These are phyloP conservation scores for Laothoe populi DNA, from an alignment of 2,888 invertebrate species.

Conservation along the genomic window DNA sequence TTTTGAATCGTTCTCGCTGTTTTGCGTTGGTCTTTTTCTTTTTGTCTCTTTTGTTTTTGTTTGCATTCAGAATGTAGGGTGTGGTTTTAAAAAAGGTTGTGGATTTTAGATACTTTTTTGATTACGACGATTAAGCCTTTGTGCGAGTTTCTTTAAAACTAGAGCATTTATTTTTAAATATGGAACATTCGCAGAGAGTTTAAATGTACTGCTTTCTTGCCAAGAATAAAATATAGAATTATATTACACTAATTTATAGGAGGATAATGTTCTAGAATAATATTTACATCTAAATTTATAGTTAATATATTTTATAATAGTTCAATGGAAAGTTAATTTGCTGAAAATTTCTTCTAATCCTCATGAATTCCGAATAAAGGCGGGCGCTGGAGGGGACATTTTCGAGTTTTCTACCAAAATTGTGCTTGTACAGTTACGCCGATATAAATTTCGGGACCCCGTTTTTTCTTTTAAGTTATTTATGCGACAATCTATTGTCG, in stretches of 20 bases:
- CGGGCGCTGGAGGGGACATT: constrained; percentile 36
- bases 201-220: no score
- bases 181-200: no score
- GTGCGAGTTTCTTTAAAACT: background rate
- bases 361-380: constrained; percentile 55
- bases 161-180: background rate
- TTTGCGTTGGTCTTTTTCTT: constrained; percentile 25
- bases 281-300: constrained; percentile 32
- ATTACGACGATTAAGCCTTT: background rate
- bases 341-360: constrained; percentile 44
- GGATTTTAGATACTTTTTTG: background rate
- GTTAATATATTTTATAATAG: constrained; percentile 48
- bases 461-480: constrained; percentile 68
- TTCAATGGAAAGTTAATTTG: constrained; percentile 49
- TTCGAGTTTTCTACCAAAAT: constrained; percentile 35
- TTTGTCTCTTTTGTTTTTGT: constrained; percentile 19
- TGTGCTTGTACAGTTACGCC: constrained; percentile 37
- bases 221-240: no score
- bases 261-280: background rate
- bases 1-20: constrained; percentile 54
- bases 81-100: constrained; percentile 8
- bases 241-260: no score
- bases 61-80: constrained; percentile 5
- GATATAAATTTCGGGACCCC: constrained; percentile 55
- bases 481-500: constrained; percentile 72